Percentiles rank a stretch among this genome's conserved stretches.
These are phyloP conservation scores for Malachius bipustulatus DNA, from an alignment of 2,888 invertebrate species.

Conservation along the genomic window DNA sequence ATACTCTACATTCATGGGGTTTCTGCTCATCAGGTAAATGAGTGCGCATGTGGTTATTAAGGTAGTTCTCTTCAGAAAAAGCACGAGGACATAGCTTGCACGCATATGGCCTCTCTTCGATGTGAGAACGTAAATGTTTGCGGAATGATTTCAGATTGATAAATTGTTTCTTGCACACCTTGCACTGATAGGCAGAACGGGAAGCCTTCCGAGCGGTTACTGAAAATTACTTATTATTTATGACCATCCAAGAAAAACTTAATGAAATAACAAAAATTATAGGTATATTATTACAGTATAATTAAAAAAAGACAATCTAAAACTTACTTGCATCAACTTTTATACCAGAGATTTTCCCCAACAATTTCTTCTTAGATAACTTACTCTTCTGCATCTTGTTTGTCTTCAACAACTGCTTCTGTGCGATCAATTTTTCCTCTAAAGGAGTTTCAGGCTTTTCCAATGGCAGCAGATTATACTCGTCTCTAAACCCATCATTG, in stretches of 20 bases:
- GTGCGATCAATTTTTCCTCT: constrained; percentile 35
- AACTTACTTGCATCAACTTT: too few species aligned
- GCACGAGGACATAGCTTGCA: constrained; percentile 35
- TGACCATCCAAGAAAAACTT: too few species aligned
- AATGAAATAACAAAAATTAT: too few species aligned
- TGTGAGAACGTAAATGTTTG: constrained; percentile 38
- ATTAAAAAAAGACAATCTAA: too few species aligned
- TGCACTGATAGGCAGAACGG: constrained; percentile 33
- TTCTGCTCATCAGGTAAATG: constrained; percentile 38
- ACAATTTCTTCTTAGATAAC: constrained; percentile 30
- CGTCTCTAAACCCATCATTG: constrained; percentile 31
- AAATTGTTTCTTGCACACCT: constrained; percentile 38
- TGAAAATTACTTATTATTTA: constrained; percentile 12
- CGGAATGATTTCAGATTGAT: constrained; percentile 36
- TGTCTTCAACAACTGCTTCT: constrained; percentile 34
- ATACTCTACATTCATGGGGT: constrained; percentile 38
- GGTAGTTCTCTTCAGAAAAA: constrained; percentile 37
- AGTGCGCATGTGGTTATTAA: constrained; percentile 37
- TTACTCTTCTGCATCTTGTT: constrained; percentile 31
- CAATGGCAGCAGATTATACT: constrained; percentile 26
- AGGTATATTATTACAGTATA: too few species aligned
- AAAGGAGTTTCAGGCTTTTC: constrained; percentile 25
- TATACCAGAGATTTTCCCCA: too few species aligned
- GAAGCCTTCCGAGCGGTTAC: constrained; percentile 30
- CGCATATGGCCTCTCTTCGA: constrained; percentile 36